Percentiles rank a stretch among this genome's conserved stretches.
These are phyloP conservation scores for Frieseomelitta varia DNA, from an alignment of 1,140 invertebrate species.

Conservation along the genomic window DNA sequence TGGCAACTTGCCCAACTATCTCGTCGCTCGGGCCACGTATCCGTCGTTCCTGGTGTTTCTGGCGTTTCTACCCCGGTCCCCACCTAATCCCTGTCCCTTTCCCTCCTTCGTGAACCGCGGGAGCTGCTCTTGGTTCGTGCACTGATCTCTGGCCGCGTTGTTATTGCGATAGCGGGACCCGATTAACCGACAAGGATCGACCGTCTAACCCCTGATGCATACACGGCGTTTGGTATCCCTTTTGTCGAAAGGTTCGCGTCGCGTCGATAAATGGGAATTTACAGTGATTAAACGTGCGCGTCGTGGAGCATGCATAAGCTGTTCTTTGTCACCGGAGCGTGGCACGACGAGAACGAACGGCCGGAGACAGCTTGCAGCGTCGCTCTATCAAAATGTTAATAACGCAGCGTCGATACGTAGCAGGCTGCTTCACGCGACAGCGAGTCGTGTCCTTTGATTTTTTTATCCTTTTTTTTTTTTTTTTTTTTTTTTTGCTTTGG, in stretches of 20 bases:
- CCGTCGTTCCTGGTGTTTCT: slow-evolving; percentile 32
- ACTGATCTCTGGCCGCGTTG: neutral
- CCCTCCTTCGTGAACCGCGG: neutral
- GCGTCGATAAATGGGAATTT: neutral
- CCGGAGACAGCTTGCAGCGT: neutral
- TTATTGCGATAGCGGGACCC: slow-evolving; percentile 8
- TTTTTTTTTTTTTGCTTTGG: too few relatives aligned
- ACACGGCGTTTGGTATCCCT: neutral
- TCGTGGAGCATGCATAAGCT: neutral
- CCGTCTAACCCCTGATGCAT: neutral
- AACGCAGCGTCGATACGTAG: too few relatives aligned
- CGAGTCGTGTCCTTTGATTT: too few relatives aligned
- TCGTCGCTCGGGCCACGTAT: slow-evolving; percentile 37
- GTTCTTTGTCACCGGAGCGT: neutral
- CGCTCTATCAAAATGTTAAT: neutral
- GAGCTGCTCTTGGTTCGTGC: neutral
- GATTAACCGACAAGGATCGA: neutral
- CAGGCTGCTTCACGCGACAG: too few relatives aligned
- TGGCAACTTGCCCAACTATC: slow-evolving; percentile 67
- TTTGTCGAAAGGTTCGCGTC: slow-evolving; percentile 8
- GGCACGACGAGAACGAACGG: neutral
- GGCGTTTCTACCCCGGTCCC: neutral
- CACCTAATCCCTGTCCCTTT: neutral
- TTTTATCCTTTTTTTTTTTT: too few relatives aligned
- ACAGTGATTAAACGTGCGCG: neutral